Base-by-base conservation (phyloP, 2,113 vertebrate species). In the Circaetus cinerascens region DNA sequence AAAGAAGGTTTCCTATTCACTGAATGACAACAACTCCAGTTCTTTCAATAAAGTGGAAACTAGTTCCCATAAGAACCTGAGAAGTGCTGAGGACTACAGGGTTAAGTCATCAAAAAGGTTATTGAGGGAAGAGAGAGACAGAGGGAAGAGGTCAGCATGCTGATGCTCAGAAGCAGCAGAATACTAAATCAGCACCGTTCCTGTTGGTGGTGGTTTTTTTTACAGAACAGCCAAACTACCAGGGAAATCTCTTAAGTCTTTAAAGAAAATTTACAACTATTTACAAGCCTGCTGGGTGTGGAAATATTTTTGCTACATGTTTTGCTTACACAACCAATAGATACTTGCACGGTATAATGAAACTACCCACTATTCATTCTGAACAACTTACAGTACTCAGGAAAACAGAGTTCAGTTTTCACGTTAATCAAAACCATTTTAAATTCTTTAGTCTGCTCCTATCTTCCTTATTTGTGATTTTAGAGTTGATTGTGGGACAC, bases 1-100 rank as follows among this genome's bases (percentile, higher is more conserved):
- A 97, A 96, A 95, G 46, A 91, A 95, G 56, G 22, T 90, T 86
- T 94, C 76, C 77, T 74, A 63, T 95, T 95, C 88, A 95, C 48
- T 25, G 12, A 16, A 40, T 51, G 59, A 55, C 51, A 11, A 15
- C 64, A 18, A 9, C 57, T 43, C 32, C 23, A 26, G 23, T 55
- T 86, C 45, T 79, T 85, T 82, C 69, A 80, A n/a, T 76, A 21
- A 79, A 82, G 85, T 64, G 43, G 45, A 86, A 96, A 76, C 0
- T 23, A 78, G 41, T 63, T 88, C 34, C 66, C 7, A 9, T 6
- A 62, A 84, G 66, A 93, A 38, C 6, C 21, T 23, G 10, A 66
- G 40, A 76, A 87, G 6, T 83, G 63, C 72, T 74, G 50, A 84
- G 68, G 88, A 88, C 60, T 88, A 53, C 11, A 79, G 71, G 14